Base-by-base conservation (phyloP, 2,888 invertebrate genomes). In the Marasmarcha lunaedactyla region DNA sequence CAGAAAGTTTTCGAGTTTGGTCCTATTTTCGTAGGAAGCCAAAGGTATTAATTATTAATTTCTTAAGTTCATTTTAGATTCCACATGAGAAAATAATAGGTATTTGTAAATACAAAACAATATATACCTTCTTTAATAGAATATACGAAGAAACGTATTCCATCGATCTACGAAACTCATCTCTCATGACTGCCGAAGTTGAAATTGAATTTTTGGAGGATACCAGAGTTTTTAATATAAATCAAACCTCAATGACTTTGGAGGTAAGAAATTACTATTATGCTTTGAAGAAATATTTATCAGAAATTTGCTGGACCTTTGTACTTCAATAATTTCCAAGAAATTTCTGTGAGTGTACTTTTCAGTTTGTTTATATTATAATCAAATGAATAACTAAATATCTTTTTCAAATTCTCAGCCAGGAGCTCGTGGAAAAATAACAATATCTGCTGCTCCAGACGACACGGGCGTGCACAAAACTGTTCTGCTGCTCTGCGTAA, bases 111-210 rank as follows among this genome's bases (percentile, higher is more conserved):
- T n/a, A 15, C 1, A 42, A 43, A 11, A 33, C 20, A 9, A 14
- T 42, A 34, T 11, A 38, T 27, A 33, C 26, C 25, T 13, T 10
- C 25, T 15, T 9, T 37, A 33, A 20, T 46, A 86, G 85, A 52
- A 58, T 72, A 39, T 84, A 85, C 46, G 71, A 79, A 55, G 78
- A 81, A 48, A 62, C 69, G 36, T 72, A 79, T 33, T 63, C 64
- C 7, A 79, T 89, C 2, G 70, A 79, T 43, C 63, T 89, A 26
- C 74, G 68, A 47, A 89, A 88, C 57, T 63, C 76, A 27, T 87
- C 88, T 0, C 57, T 74, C 1, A 70, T 88, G 39, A 62, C 71
- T 1, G 84, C 85, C 11, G 66, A 84, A 38, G 63, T 86, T 34
- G 57, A 55, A 6, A 74, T 87, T 15, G 72, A 71, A 41, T 74